These are phyloP conservation scores for Margaritifera margaritifera DNA, from an alignment of 2,888 invertebrate genomes.

Conservation along the genomic window DNA sequence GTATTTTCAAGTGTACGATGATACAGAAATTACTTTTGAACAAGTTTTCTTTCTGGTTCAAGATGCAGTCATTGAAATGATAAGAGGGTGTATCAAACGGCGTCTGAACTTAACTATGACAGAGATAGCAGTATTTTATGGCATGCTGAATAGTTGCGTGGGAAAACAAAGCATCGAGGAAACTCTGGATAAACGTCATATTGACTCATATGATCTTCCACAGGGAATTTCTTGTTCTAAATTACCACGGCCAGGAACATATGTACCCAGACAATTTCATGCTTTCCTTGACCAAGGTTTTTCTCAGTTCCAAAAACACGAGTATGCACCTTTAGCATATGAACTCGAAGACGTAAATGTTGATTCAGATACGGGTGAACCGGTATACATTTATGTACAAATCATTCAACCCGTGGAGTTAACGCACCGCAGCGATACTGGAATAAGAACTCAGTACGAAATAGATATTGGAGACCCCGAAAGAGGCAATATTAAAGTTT, in stretches of 20 bases:
- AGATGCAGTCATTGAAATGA: too few relatives aligned
- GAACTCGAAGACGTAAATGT: conserved; percentile 15
- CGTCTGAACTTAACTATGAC: too few relatives aligned
- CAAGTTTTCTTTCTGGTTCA: too few relatives aligned
- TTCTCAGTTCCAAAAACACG: conserved; percentile 19
- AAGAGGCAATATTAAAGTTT: too few relatives aligned
- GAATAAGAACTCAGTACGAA: not conserved
- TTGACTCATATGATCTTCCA: conserved; percentile 1
- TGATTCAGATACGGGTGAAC: not conserved
- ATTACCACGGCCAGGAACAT: conserved; percentile 32
- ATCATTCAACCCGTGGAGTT: conserved; percentile 8
- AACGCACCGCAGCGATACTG: not conserved
- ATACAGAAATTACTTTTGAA: too few relatives aligned
- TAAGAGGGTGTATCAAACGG: too few relatives aligned
- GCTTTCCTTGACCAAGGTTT: conserved; percentile 33
- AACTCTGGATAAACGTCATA: conserved; percentile 2
- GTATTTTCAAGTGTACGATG: too few relatives aligned
- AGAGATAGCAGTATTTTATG: too few relatives aligned
- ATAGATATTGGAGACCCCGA: too few relatives aligned
- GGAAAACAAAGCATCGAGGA: conserved; percentile 1
- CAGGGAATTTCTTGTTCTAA: not conserved
- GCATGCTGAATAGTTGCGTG: too few relatives aligned
- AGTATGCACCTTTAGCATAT: conserved; percentile 19
- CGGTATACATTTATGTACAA: conserved; percentile 24
- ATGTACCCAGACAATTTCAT: conserved; percentile 32